phyloP scores from a whole-genome alignment of 2,888 invertebrate species.

The Euzophera pinguis region DNA sequence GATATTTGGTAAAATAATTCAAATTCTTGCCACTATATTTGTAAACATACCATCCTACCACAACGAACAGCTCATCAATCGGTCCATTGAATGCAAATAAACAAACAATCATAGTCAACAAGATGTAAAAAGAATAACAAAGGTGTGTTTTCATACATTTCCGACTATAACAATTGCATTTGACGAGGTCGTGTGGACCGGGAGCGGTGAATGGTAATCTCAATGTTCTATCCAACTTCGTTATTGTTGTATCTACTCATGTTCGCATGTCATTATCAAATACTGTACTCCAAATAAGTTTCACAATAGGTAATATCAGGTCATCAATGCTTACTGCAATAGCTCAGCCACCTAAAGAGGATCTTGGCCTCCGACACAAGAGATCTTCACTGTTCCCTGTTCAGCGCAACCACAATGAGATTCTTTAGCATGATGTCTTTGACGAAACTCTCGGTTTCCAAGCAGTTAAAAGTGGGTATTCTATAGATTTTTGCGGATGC shows the following conservation, averaged over 20 bases:
- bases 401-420: too few relatives aligned
- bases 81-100: slow-evolving; percentile 38
- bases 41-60: not conserved
- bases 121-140: slow-evolving; percentile 32
- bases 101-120: slow-evolving; percentile 32
- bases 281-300: not conserved
- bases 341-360: too few relatives aligned
- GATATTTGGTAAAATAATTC: not conserved
- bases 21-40: not conserved
- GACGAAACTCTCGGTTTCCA: too few relatives aligned
- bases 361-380: too few relatives aligned
- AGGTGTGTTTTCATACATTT: slow-evolving; percentile 27
- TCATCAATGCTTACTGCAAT: too few relatives aligned
- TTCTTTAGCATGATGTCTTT: too few relatives aligned
- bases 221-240: slow-evolving; percentile 22
- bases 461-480: too few relatives aligned
- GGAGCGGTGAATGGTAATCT: slow-evolving; percentile 32
- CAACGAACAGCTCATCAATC: slow-evolving; percentile 25
- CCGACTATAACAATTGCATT: slow-evolving; percentile 25
- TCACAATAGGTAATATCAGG: too few relatives aligned
- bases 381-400: too few relatives aligned
- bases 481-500: too few relatives aligned
- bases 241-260: slow-evolving; percentile 17
- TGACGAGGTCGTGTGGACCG: slow-evolving; percentile 34
- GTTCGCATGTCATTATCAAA: not conserved